Conservation (phyloP, 2,113 vertebrate genomes). For the Corythoichthys haematopterus region DNA sequence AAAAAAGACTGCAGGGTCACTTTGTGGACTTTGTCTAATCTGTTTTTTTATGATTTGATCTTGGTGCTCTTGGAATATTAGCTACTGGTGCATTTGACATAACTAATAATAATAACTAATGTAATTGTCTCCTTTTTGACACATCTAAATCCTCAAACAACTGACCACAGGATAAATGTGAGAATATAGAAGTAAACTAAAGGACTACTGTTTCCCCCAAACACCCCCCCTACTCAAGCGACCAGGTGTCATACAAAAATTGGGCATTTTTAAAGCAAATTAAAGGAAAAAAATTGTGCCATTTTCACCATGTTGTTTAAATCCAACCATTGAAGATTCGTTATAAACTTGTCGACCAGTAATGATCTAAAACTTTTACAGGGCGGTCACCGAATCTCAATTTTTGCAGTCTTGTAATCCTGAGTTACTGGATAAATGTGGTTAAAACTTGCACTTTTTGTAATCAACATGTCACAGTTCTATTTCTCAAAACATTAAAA, state of each 20-base stretch:
- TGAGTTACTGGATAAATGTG: background rate
- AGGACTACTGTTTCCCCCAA: too few species aligned
- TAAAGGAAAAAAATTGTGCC: background rate
- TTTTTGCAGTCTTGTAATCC: background rate
- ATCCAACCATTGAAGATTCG: background rate
- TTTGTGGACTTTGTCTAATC: conserved; percentile 3
- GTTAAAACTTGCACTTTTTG: background rate
- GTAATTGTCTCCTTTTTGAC: background rate
- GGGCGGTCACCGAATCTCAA: background rate
- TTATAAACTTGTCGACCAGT: too few species aligned
- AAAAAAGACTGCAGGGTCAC: background rate
- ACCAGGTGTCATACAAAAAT: background rate
- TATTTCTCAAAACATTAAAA: background rate
- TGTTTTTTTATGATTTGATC: conserved; percentile 7
- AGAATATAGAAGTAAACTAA: too few species aligned
- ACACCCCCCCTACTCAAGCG: too few species aligned
- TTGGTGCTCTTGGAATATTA: background rate
- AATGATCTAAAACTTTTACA: background rate
- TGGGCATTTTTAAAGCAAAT: background rate
- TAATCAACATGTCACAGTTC: background rate
- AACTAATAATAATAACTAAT: background rate
- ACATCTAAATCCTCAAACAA: background rate
- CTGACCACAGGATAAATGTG: too few species aligned
- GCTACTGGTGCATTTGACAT: background rate
- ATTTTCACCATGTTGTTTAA: background rate